Base-by-base conservation (phyloP, 2,113 vertebrate species). In the Gymnarchus niloticus region DNA sequence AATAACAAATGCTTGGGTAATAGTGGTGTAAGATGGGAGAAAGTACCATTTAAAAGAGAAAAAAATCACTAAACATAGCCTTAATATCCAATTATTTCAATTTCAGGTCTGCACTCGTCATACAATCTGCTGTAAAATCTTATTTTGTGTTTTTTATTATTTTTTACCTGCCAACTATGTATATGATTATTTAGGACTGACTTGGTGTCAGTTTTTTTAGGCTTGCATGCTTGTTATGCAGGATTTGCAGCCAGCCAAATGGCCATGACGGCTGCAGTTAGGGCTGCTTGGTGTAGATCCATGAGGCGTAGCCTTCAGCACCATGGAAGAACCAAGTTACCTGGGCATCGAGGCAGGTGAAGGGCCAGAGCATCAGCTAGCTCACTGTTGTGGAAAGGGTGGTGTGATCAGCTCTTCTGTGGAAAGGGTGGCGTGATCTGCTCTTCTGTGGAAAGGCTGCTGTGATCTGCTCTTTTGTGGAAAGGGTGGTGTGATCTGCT, bases 181-280 rank as follows among this genome's bases (percentile, higher is more conserved):
- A 8, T 83, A 59, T 61, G 57, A 65, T 19, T 65, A n/a, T 48
- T 59, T 59, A 61, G 83, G 56, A 84, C 83, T 23, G 49, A 14
- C 19, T 44, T 14, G 10, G 56, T 33, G 23, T 59, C 23, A 52
- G 7, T 52, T 81, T 51, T 54, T 25, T 44, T 28, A 23, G 17
- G 57, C 57, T 41, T 49, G 6, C n/a, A 84, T 14, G n/a, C 23
- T 51, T 84, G 57, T 84, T 65, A 19, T 51, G 48, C 0, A 10
- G n/a, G 48, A 44, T 51, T 25, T 80, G 19, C 44, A 48, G 76
- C 17, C 76, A 23, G 41, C 21, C 12, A 44, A n/a, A 80, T 81
- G 77, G 77, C 12, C 33, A 73, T 73, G 65, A 41, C 41, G 65
- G 65, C 52, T 54, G 12, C 19, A 17, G 52, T 10, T 2, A 9